phyloP scores from a whole-genome alignment of 2,113 vertebrate species.

The Acanthochromis polyacanthus region DNA sequence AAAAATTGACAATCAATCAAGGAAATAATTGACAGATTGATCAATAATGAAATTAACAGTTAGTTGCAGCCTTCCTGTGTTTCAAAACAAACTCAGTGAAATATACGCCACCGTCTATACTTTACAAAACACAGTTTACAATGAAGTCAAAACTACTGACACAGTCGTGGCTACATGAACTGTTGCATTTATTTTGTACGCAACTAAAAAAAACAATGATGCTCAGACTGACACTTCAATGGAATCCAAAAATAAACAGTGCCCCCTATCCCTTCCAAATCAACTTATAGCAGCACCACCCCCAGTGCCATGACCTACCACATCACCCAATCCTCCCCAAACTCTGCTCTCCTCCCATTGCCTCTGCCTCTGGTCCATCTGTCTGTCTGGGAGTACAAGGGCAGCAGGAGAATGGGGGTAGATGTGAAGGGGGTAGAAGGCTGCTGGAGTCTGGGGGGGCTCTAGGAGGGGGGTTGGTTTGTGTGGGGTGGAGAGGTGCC shows the following conservation, averaged over 20 bases:
- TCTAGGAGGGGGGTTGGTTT: slow-evolving; percentile 39
- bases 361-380: slow-evolving; percentile 76
- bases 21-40: not conserved
- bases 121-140: slow-evolving; percentile 1
- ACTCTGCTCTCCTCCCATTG: slow-evolving; percentile 60
- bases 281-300: slow-evolving; percentile 46
- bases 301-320: slow-evolving; percentile 42
- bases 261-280: slow-evolving; percentile 20
- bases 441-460: slow-evolving; percentile 56
- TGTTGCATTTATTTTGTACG: slow-evolving; percentile 43
- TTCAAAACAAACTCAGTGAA: slow-evolving; percentile 1
- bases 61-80: not conserved
- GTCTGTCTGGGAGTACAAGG: slow-evolving; percentile 74
- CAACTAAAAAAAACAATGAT: slow-evolving; percentile 45
- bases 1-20: not conserved
- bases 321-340: slow-evolving; percentile 57
- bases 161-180: slow-evolving; percentile 11
- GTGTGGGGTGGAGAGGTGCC: slow-evolving; percentile 61
- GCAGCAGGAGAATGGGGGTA: slow-evolving; percentile 60
- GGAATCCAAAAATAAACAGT: slow-evolving; percentile 73
- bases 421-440: slow-evolving; percentile 15
- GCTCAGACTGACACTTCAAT: slow-evolving; percentile 57
- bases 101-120: not conserved
- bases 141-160: slow-evolving; percentile 13
- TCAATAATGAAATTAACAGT: not conserved